Evolutionary conservation across 2,113 vertebrate species (phyloP), one percentile per base, ranked within the genome.

Genomic region (Callipepla californica): DNA sequence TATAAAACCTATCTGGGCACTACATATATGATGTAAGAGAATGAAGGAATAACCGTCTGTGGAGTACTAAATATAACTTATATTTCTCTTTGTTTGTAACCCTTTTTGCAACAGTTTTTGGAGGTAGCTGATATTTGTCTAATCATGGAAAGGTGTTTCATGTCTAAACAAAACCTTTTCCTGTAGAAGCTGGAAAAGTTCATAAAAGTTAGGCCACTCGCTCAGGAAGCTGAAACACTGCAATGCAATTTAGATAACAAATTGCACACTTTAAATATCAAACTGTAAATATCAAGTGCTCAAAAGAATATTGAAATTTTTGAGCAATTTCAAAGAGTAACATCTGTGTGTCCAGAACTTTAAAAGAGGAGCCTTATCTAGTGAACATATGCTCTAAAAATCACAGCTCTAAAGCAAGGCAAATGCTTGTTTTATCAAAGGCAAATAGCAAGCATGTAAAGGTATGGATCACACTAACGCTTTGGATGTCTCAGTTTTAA

Each of bases 91-190:
- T 94, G 75, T 81, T 97, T 95, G 40, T 94, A 96, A 87, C 72
- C 91, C 87, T 81, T 85, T 87, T 65, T 70, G 65, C 79, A 85
- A 11, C 19, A 8, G 50, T 89, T 95, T 96, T 93, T 21, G 0
- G 32, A 90, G 78, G 85, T 74, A 90, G 93, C 83, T 87, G 95
- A 94, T 97, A 96, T 96, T 96, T 97, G 95, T 96, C 94, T 94
- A 93, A 91, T 95, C 94, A 76, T 79, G 83, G 91, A 84, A 96
- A 93, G 95, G 86, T 89, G 92, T 97, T 96, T 94, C 92, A 2
- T 91, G 92, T 96, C 95, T 96, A 96, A 95, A 96, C 90, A 95
- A 96, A 96, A 96, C 93, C 90, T 94, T 96, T 96, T 95, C 85
- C 77, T 80, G 48, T 59, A 83, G 94, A 95, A 96, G 84, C 95